phyloP scores from a whole-genome alignment of 2,113 vertebrate species.

The Apeltes quadracus region DNA sequence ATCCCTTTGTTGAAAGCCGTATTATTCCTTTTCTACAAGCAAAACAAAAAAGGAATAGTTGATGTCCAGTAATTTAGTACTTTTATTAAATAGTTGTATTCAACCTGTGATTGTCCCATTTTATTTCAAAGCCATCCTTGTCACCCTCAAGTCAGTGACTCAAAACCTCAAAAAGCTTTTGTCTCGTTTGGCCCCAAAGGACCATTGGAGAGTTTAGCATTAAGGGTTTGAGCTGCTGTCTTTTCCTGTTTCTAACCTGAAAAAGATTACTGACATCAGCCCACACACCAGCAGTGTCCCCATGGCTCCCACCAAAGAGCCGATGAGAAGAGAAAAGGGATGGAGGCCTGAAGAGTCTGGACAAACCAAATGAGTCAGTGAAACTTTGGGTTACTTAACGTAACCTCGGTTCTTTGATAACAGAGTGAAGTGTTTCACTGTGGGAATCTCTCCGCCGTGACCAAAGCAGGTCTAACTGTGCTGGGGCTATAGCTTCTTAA shows the following conservation, averaged over 20 bases:
- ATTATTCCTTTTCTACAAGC: conserved; percentile 30
- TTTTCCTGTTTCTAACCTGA: conserved; percentile 53
- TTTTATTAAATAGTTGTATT: too few relatives aligned
- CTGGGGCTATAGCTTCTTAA: too few relatives aligned
- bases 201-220: neutral
- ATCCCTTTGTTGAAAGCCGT: neutral
- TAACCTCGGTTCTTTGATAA: too few relatives aligned
- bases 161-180: neutral
- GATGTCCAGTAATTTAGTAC: neutral
- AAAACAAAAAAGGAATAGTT: conserved; percentile 9
- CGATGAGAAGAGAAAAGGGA: conserved; percentile 49
- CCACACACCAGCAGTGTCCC: conserved; percentile 61
- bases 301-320: conserved; percentile 54
- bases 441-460: too few relatives aligned
- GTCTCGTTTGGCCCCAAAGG: too few relatives aligned
- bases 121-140: too few relatives aligned
- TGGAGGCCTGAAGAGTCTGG: conserved; percentile 51
- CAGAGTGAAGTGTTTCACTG: too few relatives aligned
- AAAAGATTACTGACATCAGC: conserved; percentile 26
- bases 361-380: neutral
- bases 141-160: neutral
- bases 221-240: too few relatives aligned
- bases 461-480: too few relatives aligned
- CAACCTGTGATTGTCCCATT: neutral
- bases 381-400: too few relatives aligned